A percentile compares a stretch with the other conserved stretches of the same genome.
Conservation (phyloP, 2,797 vertebrate species). For the Anabas testudineus region DNA sequence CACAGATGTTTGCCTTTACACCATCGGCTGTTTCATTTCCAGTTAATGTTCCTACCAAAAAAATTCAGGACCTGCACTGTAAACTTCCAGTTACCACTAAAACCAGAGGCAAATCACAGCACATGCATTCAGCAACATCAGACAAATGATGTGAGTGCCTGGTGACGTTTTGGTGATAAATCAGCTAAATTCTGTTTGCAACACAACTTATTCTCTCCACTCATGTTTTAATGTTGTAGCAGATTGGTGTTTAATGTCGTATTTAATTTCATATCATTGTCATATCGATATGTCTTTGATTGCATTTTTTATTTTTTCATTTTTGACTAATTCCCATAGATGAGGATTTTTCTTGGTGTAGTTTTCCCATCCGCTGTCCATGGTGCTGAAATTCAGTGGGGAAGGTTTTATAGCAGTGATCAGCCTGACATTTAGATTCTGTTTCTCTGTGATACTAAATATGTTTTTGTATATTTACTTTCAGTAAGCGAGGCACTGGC, state of each 20-base stretch:
- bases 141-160: conserved; percentile 6
- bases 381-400: conserved; percentile 36
- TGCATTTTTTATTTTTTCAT: too few species aligned
- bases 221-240: not conserved
- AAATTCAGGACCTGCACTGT: conserved; percentile 19
- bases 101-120: conserved; percentile 11
- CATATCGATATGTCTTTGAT: too few species aligned
- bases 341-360: not conserved
- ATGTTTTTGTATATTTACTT: not conserved
- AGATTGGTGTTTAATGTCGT: too few species aligned
- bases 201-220: not conserved
- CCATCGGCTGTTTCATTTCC: conserved; percentile 22
- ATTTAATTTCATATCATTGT: too few species aligned
- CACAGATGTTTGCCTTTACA: conserved; percentile 60
- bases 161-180: conserved; percentile 34
- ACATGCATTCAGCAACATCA: conserved; percentile 25
- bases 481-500: conserved; percentile 17
- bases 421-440: not conserved
- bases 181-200: conserved; percentile 10
- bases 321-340: not conserved
- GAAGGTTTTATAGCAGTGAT: conserved; percentile 3
- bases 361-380: conserved; percentile 15
- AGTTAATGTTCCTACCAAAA: conserved; percentile 26
- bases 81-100: conserved; percentile 31
- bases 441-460: conserved; percentile 1